These are phyloP conservation scores for Nasonia vitripennis DNA, from an alignment of 1,140 invertebrate genomes.

Conservation along the genomic window DNA sequence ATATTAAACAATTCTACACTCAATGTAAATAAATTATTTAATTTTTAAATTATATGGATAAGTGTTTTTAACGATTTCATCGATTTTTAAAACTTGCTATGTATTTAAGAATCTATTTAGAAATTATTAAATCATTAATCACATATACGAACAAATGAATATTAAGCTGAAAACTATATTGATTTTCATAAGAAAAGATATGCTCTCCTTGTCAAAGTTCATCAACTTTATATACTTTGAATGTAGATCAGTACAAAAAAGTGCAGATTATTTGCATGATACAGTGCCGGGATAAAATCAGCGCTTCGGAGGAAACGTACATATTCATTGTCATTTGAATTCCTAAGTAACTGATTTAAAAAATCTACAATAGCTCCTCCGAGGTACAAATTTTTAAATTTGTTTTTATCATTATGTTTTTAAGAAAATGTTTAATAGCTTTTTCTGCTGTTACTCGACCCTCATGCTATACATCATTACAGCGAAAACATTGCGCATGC, in stretches of 20 bases:
- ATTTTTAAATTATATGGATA: slow-evolving; percentile 30
- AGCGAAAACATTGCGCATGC: slow-evolving; percentile 50
- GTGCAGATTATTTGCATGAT: slow-evolving; percentile 48
- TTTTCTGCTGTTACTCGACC: slow-evolving; percentile 47
- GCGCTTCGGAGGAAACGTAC: slow-evolving; percentile 73
- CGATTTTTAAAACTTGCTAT: no score
- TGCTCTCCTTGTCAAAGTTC: slow-evolving; percentile 29
- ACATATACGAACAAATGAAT: background rate
- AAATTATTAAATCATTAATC: background rate
- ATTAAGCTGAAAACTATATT: no score
- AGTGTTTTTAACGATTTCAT: background rate
- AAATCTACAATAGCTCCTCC: slow-evolving; percentile 40
- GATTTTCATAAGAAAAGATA: background rate
- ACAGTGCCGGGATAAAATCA: slow-evolving; percentile 52
- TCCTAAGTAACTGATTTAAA: slow-evolving; percentile 37
- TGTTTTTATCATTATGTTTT: slow-evolving; percentile 4
- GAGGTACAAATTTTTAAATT: slow-evolving; percentile 41
- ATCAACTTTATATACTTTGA: slow-evolving; percentile 58
- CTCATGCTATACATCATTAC: slow-evolving; percentile 47
- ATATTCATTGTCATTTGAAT: slow-evolving; percentile 68
- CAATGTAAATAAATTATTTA: slow-evolving; percentile 60
- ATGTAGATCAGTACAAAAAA: slow-evolving; percentile 67
- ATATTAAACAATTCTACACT: slow-evolving; percentile 68
- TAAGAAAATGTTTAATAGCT: slow-evolving; percentile 37
- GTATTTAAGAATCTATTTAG: background rate